Evolutionary conservation across 2,797 vertebrate genomes (phyloP).

Genomic region (Xiphophorus birchmanni): DNA sequence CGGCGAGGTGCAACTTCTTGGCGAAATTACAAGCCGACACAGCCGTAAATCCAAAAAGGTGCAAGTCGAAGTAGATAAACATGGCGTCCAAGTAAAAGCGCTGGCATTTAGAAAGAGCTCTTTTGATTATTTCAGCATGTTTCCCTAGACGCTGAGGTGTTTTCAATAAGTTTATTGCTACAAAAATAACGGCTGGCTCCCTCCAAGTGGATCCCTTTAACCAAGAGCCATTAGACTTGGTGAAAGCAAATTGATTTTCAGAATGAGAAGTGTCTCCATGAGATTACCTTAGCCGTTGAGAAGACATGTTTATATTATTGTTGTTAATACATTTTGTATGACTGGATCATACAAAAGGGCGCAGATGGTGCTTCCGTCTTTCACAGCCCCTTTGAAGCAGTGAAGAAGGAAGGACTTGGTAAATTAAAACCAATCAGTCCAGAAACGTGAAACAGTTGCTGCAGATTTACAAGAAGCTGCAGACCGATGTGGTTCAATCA

Average conservation of each 20-base stretch:
- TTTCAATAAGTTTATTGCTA: constrained; percentile 47
- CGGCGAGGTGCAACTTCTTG: neutral
- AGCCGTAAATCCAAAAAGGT: neutral
- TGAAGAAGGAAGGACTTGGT: constrained; percentile 56
- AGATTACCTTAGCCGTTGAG: constrained; percentile 50
- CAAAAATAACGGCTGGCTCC: constrained; percentile 36
- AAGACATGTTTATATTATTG: constrained; percentile 1
- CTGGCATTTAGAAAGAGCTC: neutral
- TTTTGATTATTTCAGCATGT: constrained; percentile 5
- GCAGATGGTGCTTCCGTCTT: constrained; percentile 64
- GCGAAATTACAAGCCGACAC: neutral
- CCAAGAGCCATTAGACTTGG: constrained; percentile 73
- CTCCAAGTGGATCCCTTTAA: constrained; percentile 45
- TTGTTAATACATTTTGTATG: neutral
- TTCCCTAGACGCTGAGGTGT: constrained; percentile 41
- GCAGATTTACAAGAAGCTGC: constrained; percentile 37
- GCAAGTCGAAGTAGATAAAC: neutral
- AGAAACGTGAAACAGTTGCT: constrained; percentile 49
- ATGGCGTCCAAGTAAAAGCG: neutral
- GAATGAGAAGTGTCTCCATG: constrained; percentile 44
- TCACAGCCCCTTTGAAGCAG: constrained; percentile 53
- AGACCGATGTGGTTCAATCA: constrained; percentile 19
- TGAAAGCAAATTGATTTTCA: constrained; percentile 71
- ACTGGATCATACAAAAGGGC: constrained; percentile 32
- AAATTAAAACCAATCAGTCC: constrained; percentile 55